These are phyloP conservation scores for Drosophila guanche DNA, from an alignment of 1,140 invertebrate genomes.

Conservation along the genomic window DNA sequence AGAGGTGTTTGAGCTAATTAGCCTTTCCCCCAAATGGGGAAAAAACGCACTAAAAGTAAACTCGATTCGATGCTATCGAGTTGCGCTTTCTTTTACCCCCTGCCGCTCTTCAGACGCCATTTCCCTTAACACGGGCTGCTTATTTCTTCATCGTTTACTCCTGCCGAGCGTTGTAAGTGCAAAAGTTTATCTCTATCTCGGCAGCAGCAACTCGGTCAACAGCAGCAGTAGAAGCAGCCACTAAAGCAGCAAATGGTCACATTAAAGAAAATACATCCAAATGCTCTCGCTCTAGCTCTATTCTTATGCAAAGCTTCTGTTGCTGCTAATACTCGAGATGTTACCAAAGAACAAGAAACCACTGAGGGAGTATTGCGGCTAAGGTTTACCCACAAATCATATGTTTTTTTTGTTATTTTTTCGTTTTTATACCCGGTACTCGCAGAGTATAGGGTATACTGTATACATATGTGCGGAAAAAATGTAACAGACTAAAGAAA, in stretches of 20 bases:
- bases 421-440: too few relatives aligned
- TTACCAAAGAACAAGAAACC: not conserved
- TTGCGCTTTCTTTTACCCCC: constrained; percentile 48
- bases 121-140: not conserved
- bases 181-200: constrained; percentile 81
- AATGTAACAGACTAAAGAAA: too few relatives aligned
- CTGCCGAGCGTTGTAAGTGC: constrained; percentile 73
- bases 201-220: constrained; percentile 21
- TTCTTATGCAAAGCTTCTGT: constrained; percentile 22
- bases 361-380: not conserved
- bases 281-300: constrained; percentile 22
- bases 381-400: not conserved
- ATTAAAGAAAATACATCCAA: constrained; percentile 80
- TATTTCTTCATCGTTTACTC: constrained; percentile 66
- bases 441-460: not conserved
- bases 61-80: constrained; percentile 77
- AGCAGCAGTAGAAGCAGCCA: constrained; percentile 9
- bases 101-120: constrained; percentile 1
- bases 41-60: constrained; percentile 65
- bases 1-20: constrained; percentile 55
- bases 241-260: constrained; percentile 74
- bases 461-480: not conserved
- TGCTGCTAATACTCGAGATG: constrained; percentile 17
- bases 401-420: too few relatives aligned
- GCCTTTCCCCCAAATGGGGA: constrained; percentile 43